Evolutionary conservation across 1,140 invertebrate species (phyloP).

Genomic region (Fopius arisanus): DNA sequence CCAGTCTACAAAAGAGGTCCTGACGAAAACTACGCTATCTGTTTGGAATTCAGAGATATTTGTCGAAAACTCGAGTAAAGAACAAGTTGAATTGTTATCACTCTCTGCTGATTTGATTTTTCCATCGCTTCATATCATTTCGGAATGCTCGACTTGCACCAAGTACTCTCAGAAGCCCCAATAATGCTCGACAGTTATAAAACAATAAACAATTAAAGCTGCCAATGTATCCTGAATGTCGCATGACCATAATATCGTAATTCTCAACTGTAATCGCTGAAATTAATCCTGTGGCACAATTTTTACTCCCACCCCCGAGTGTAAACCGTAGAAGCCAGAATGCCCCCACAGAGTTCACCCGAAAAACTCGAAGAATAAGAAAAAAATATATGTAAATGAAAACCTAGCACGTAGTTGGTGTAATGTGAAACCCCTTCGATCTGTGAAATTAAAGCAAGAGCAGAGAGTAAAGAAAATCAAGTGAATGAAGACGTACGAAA

Average conservation of each 20-base stretch:
- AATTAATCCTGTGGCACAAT: conserved; percentile 17
- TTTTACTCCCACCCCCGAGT: not conserved
- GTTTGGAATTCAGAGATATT: no score
- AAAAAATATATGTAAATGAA: not conserved
- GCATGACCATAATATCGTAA: not conserved
- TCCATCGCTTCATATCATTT: no score
- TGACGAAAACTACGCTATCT: no score
- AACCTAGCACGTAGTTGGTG: conserved; percentile 19
- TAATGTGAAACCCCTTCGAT: conserved; percentile 2
- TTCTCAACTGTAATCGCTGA: not conserved
- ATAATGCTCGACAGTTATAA: not conserved
- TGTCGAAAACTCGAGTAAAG: no score
- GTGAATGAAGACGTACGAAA: conserved; percentile 4
- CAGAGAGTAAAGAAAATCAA: conserved; percentile 1
- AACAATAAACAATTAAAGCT: not conserved
- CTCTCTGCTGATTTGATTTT: no score
- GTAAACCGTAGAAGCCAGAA: conserved; percentile 19
- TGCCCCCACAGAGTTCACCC: conserved; percentile 9
- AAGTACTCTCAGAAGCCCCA: conserved; percentile 2
- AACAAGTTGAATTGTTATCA: no score
- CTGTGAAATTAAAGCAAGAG: not conserved
- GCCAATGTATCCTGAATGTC: conserved; percentile 11
- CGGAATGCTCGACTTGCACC: not conserved
- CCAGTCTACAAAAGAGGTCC: no score
- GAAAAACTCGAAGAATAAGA: not conserved